Conservation (phyloP, 2,888 invertebrate genomes). For the Atethmia centrago region DNA sequence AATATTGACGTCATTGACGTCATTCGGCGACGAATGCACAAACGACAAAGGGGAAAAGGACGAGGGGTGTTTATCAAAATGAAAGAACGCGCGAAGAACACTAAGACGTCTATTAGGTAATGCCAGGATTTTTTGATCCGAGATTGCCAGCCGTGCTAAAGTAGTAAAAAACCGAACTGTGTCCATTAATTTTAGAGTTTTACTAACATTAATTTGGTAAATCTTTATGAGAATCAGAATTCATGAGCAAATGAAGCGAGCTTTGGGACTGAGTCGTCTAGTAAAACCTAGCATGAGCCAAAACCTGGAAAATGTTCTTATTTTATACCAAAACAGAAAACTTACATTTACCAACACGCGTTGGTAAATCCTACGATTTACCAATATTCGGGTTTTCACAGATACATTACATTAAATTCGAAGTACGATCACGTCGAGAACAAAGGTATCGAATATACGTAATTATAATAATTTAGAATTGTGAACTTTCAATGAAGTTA, state of each 20-base stretch:
- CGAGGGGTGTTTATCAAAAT: too few species aligned
- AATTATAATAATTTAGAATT: neutral
- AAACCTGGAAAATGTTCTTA: neutral
- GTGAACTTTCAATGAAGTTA: neutral
- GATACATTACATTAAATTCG: neutral
- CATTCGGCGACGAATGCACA: too few species aligned
- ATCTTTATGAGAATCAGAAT: neutral
- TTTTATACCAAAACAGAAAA: neutral
- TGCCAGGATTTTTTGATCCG: too few species aligned
- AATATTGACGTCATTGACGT: too few species aligned
- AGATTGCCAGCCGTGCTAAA: too few species aligned
- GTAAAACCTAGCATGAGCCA: neutral
- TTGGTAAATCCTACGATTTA: neutral
- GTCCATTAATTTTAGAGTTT: neutral
- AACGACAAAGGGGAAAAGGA: too few species aligned
- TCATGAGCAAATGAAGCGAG: neutral
- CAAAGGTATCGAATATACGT: neutral
- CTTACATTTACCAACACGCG: neutral
- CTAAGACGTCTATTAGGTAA: too few species aligned
- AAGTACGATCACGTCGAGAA: neutral
- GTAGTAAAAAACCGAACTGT: neutral
- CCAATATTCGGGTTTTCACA: neutral
- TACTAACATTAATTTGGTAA: neutral
- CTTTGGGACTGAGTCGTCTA: neutral
- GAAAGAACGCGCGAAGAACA: too few species aligned